Percentiles rank a stretch among this genome's conserved stretches.
Conservation (phyloP, 2,113 vertebrate genomes). For the Solenodon paradoxus region DNA sequence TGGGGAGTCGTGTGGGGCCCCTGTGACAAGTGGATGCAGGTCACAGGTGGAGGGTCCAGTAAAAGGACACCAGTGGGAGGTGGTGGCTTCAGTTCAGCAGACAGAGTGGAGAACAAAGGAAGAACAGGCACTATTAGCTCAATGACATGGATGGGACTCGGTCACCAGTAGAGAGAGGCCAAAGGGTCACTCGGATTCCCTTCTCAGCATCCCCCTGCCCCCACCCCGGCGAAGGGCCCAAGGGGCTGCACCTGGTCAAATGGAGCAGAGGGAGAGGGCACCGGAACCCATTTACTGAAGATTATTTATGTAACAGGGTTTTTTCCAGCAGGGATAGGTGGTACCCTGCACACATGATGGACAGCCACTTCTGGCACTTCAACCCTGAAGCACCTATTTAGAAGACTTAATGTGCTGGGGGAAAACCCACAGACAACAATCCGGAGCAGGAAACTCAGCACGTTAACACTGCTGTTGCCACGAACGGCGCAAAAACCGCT, state of each 20-base stretch:
- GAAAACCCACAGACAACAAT: conserved; percentile 29
- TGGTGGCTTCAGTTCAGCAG: not conserved
- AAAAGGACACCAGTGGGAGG: not conserved
- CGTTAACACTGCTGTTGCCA: not conserved
- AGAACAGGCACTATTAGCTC: not conserved
- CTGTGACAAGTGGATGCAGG: not conserved
- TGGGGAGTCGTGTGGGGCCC: not conserved
- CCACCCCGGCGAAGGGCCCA: not conserved
- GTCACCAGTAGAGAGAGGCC: not conserved
- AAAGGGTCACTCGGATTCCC: not conserved
- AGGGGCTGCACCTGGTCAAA: not conserved
- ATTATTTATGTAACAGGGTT: not conserved
- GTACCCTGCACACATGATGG: not conserved
- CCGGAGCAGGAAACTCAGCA: not conserved
- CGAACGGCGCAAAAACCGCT: not conserved
- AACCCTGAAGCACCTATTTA: not conserved
- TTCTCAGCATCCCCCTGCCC: not conserved
- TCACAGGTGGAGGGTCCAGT: not conserved
- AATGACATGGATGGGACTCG: not conserved
- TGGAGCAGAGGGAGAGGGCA: not conserved
- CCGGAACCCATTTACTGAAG: not conserved
- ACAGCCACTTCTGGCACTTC: conserved; percentile 11
- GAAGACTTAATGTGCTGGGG: not conserved
- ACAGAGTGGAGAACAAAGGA: not conserved
- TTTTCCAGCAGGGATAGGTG: not conserved